These are phyloP conservation scores for Chloebia gouldiae DNA, from an alignment of 2,113 vertebrate genomes.

Conservation along the genomic window DNA sequence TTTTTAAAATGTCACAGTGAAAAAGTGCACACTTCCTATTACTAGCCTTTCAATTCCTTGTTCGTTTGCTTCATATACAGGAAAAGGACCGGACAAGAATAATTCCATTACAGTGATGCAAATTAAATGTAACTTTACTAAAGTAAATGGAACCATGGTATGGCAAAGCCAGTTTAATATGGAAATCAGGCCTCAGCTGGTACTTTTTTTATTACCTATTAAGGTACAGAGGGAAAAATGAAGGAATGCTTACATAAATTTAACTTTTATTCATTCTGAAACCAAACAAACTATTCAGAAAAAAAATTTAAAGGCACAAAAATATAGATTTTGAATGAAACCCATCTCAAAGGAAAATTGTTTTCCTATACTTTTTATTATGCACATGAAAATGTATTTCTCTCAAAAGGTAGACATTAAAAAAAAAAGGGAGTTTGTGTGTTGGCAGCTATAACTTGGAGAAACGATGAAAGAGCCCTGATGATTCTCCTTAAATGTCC, in stretches of 20 bases:
- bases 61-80: neutral
- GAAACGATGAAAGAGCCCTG: neutral
- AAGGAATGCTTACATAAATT: neutral
- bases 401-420: neutral
- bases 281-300: neutral
- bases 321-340: neutral
- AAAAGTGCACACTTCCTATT: neutral
- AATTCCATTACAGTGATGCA: neutral
- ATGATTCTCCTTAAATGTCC: neutral
- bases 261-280: neutral
- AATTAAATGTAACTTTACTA: neutral
- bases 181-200: neutral
- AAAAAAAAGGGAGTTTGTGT: accelerated
- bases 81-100: neutral
- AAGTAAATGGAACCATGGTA: neutral
- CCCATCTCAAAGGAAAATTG: neutral
- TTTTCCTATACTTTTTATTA: neutral
- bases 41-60: neutral
- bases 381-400: neutral
- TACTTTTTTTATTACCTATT: neutral
- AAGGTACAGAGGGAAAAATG: neutral
- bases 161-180: neutral
- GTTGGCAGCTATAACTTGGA: neutral
- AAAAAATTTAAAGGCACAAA: neutral
- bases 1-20: neutral